Conservation (phyloP, 2,888 invertebrate genomes). For the Synergus japonicus region DNA sequence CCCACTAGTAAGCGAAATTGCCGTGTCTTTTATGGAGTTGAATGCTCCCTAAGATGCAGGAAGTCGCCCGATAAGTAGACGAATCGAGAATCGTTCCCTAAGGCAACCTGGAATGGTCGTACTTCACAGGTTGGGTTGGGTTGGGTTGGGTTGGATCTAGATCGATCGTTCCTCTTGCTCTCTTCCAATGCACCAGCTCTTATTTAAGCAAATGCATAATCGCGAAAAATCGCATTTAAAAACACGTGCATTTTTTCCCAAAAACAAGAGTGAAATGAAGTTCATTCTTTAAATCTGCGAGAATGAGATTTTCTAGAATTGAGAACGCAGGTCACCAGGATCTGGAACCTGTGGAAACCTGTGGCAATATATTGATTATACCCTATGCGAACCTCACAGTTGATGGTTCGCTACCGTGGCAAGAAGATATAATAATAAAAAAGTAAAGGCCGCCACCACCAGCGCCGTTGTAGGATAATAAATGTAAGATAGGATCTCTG, state of each 20-base stretch:
- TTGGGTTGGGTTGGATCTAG: not conserved
- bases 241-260: not conserved
- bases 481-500: slow-evolving; percentile 61
- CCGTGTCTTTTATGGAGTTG: slow-evolving; percentile 39
- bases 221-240: not conserved
- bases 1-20: slow-evolving; percentile 39
- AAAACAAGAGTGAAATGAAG: no score
- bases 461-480: slow-evolving; percentile 50
- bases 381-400: slow-evolving; percentile 52
- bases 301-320: slow-evolving; percentile 31
- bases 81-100: slow-evolving; percentile 37
- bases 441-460: slow-evolving; percentile 3
- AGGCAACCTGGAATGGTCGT: slow-evolving; percentile 18
- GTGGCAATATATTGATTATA: slow-evolving; percentile 59
- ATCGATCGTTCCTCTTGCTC: slow-evolving; percentile 7
- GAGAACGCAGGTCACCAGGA: slow-evolving; percentile 48
- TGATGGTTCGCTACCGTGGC: slow-evolving; percentile 54
- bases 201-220: not conserved
- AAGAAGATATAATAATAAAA: slow-evolving; percentile 23
- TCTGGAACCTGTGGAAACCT: slow-evolving; percentile 43
- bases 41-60: slow-evolving; percentile 40
- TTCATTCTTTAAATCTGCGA: no score
- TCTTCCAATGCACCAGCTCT: slow-evolving; percentile 1
- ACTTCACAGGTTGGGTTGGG: not conserved
- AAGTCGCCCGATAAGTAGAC: slow-evolving; percentile 36